These are phyloP conservation scores for Amphimedon queenslandica DNA, from an alignment of 37 sponge, comb jelly and placozoan genomes.

Conservation along the genomic window DNA sequence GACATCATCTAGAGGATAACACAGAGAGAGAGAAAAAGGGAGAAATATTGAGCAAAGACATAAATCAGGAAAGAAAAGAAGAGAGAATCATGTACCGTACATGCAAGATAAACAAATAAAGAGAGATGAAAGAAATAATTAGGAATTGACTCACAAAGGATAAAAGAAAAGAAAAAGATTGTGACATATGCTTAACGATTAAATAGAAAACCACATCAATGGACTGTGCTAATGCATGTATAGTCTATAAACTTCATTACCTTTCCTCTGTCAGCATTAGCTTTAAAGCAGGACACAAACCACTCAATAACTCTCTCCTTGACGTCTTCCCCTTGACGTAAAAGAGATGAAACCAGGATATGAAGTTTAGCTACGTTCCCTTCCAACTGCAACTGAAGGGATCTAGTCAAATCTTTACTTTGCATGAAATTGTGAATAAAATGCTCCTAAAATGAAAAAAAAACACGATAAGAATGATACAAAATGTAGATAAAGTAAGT, in stretches of 20 bases:
- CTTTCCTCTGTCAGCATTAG: slow-evolving; percentile 49
- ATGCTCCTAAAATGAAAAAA: slow-evolving; percentile 11
- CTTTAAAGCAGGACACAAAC: slow-evolving; percentile 51
- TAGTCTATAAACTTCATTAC: slow-evolving; percentile 27
- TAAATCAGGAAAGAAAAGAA: no score
- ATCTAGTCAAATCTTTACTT: slow-evolving; percentile 5
- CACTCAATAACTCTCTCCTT: slow-evolving; percentile 43
- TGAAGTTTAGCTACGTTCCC: background rate
- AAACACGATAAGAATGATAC: no score
- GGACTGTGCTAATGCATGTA: no score
- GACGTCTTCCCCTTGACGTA: slow-evolving; percentile 13
- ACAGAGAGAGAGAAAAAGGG: background rate
- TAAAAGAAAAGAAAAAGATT: no score
- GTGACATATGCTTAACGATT: no score
- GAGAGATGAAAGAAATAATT: no score
- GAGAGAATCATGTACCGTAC: no score
- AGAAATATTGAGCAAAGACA: no score
- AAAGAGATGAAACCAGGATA: slow-evolving; percentile 30
- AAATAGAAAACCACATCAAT: no score
- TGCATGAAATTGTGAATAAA: slow-evolving; percentile 6
- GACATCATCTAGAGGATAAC: slow-evolving; percentile 5
- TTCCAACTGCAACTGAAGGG: slow-evolving; percentile 13
- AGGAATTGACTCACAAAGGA: no score
- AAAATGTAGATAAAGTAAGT: no score
- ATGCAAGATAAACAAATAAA: no score